These are phyloP conservation scores for Drosophila rufa DNA, from an alignment of 1,140 invertebrate genomes.

Conservation along the genomic window DNA sequence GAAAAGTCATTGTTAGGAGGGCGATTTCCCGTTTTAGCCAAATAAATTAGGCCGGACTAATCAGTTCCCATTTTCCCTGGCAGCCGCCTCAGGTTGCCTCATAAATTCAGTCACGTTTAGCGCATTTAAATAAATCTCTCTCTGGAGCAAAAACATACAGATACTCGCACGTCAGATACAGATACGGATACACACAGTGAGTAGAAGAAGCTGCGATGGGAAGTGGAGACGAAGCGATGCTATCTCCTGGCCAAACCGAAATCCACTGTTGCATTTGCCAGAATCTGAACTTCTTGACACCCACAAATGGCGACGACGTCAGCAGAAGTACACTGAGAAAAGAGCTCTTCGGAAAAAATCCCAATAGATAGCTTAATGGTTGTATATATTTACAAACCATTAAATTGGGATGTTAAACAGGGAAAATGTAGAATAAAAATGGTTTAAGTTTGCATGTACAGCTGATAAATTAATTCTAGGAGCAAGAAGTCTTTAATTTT, in stretches of 20 bases:
- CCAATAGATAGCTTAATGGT: not conserved
- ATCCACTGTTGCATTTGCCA: slow-evolving; percentile 76
- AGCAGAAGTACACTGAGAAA: slow-evolving; percentile 14
- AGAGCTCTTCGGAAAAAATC: not conserved
- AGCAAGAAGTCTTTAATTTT: too few species aligned
- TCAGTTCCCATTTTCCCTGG: slow-evolving; percentile 70
- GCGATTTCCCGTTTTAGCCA: slow-evolving; percentile 27
- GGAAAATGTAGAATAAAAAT: not conserved
- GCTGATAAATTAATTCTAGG: too few species aligned
- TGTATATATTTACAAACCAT: too few species aligned
- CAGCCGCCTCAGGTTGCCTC: slow-evolving; percentile 35
- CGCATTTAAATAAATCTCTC: slow-evolving; percentile 78
- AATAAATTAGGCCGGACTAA: slow-evolving; percentile 54
- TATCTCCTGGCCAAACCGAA: slow-evolving; percentile 76
- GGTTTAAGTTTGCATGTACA: too few species aligned
- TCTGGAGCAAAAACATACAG: slow-evolving; percentile 4
- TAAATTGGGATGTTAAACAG: not conserved
- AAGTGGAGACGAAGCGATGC: slow-evolving; percentile 41
- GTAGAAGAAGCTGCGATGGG: slow-evolving; percentile 4
- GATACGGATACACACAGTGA: slow-evolving; percentile 10
- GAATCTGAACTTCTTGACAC: slow-evolving; percentile 74
- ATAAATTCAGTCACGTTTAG: slow-evolving; percentile 84
- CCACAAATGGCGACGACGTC: slow-evolving; percentile 72
- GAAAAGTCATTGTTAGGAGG: slow-evolving; percentile 19
- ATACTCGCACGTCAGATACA: slow-evolving; percentile 3